Base-by-base conservation (phyloP, 2,797 vertebrate species). In the Champsocephalus esox region DNA sequence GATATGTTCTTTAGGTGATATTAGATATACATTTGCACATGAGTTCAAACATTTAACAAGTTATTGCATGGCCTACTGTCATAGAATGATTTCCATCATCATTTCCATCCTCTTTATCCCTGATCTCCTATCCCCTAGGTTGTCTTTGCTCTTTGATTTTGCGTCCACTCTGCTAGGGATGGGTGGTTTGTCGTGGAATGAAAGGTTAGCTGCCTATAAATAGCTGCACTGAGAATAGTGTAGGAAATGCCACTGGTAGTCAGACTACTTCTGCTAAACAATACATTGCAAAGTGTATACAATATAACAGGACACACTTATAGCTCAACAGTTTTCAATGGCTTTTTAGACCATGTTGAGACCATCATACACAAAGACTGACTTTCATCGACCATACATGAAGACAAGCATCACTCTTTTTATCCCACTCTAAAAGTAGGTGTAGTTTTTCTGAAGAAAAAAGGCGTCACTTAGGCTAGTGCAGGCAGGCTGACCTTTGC, bases 151-250 rank as follows among this genome's bases (percentile, higher is more conserved):
- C 41, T 52, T 55, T 67, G 51, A 69, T 61, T 7, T 38, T 65
- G 34, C 10, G 9, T 80, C 62, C 61, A 41, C 13, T 80, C 59
- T 57, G 14, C 8, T 44, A 54, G 44, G 49, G 46, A 74, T 58
- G 44, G 46, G 0, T n/a, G 74, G 60, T 49, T 62, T 60, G 62
- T 79, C 2, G 19, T 68, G 41, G 46, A 83, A 83, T 46, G 34
- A 90, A 90, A 92, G 87, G 89, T 87, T 83, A 90, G 59, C 61
- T 66, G 32, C 28, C 86, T 89, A 90, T 85, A 80, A 75, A 85
- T 90, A 90, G 87, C 50, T 70, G 8, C 56, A 45, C 69, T 66
- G 78, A 34, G 57, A 63, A 75, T 70, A 56, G 19, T 55, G 13
- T 8, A 56, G 61, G 66, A 85, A 85, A 89, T 84, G 73, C 68